Conservation (phyloP, 2,113 vertebrate species). For the Merops nubicus region DNA sequence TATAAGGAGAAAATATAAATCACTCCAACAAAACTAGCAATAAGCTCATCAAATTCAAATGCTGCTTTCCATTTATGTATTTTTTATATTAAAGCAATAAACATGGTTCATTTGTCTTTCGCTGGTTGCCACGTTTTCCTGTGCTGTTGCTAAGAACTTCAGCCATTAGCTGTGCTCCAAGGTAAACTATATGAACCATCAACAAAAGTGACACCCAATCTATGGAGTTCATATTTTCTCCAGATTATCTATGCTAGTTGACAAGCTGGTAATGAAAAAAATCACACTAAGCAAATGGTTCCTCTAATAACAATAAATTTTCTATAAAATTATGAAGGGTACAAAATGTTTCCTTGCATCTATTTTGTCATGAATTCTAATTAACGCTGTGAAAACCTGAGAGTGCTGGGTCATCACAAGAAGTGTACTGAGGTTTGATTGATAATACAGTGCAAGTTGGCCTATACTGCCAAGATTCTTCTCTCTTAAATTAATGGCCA, state of each 20-base stretch:
- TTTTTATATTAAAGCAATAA: slow-evolving; percentile 89
- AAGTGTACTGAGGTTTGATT: slow-evolving; percentile 88
- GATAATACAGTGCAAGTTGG: slow-evolving; percentile 86
- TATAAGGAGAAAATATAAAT: slow-evolving; percentile 78
- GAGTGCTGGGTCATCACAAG: slow-evolving; percentile 98
- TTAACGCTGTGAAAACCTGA: slow-evolving; percentile 87
- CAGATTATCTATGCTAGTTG: slow-evolving; percentile 95
- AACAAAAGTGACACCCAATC: slow-evolving; percentile 97
- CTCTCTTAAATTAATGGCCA: slow-evolving; percentile 91
- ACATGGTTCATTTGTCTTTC: slow-evolving; percentile 84
- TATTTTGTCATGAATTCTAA: slow-evolving; percentile 99
- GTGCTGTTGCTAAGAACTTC: slow-evolving; percentile 91
- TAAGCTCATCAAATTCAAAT: slow-evolving; percentile 84
- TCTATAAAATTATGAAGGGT: slow-evolving; percentile 98
- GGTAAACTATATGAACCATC: slow-evolving; percentile 98
- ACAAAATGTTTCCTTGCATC: slow-evolving; percentile 97
- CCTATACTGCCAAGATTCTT: slow-evolving; percentile 83
- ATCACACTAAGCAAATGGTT: slow-evolving; percentile 99
- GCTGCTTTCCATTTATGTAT: slow-evolving; percentile 85
- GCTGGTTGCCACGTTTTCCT: slow-evolving; percentile 80
- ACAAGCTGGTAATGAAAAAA: slow-evolving; percentile 99
- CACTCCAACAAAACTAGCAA: slow-evolving; percentile 79
- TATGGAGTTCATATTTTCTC: slow-evolving; percentile 91
- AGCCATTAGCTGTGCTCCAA: slow-evolving; percentile 93
- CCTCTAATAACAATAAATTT: slow-evolving; percentile 99